Evolutionary conservation across 1,140 invertebrate species (phyloP), one percentile per base, ranked within the genome.

Genomic region (Pararge aegeria): DNA sequence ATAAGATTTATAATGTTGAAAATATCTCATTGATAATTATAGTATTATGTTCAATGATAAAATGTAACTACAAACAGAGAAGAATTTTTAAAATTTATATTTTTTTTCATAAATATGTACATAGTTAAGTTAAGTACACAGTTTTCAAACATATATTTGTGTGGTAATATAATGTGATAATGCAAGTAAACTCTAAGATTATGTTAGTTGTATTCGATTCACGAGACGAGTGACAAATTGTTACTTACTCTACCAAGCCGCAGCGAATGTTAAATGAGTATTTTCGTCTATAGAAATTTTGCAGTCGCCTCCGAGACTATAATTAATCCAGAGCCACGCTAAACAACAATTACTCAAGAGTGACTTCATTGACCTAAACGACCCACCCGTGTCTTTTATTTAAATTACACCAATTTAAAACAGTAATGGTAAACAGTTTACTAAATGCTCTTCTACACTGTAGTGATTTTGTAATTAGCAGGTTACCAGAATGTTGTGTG

Each of bases 331-430:
- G 12, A 30, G 40, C 40, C 42, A 55, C 38, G 53, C 40, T 40
- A 30, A 46, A 55, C 42, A 46, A 55, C 53, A 55, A 55, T 54
- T 54, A 54, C 19, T 29, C 40, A 46, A 55, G 19, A 46, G 18
- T 29, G 40, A 49, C 30, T 48, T 38, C n/a, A 56, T 55, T 48
- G 54, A 46, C 54, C 53, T 21, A 24, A 24, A 27, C 21, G 20
- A 42, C 42, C 42, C 16, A 9, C 42, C 6, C 42, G 42, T 46
- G 42, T 46, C 42, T 46, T 46, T 46, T 46, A 46, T 46, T 46
- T 46, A 46, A 46, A 46, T 46, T 20, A 20, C 20, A 46, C 16
- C 42, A 19, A 46, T 46, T 46, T 21, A 20, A 46, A 46, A 20
- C 13, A 20, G 16, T 21, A 46, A 46, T 20, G 16, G 42, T 5